Conservation (phyloP, 2,113 vertebrate genomes). For the Charadrius vociferus region DNA sequence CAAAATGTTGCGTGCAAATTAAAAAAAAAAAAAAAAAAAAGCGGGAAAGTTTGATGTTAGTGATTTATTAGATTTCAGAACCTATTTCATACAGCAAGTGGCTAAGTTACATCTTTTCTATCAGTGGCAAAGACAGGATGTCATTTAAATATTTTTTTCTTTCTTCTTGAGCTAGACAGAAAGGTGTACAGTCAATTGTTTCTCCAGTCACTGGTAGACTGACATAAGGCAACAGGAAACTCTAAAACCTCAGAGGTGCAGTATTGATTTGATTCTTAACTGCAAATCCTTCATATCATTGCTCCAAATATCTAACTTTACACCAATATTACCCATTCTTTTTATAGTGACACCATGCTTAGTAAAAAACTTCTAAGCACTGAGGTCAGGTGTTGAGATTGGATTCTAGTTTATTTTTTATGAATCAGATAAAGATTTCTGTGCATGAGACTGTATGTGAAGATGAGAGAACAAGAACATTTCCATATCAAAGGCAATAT, state of each 20-base stretch:
- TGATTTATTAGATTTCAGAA: slow-evolving; percentile 31
- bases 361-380: slow-evolving; percentile 88
- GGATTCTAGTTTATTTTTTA: slow-evolving; percentile 94
- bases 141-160: slow-evolving; percentile 57
- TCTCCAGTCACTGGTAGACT: slow-evolving; percentile 59
- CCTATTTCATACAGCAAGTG: neutral
- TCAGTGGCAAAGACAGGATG: neutral
- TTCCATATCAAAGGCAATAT: slow-evolving; percentile 98
- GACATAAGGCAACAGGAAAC: slow-evolving; percentile 64
- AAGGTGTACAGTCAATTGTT: slow-evolving; percentile 49
- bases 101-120: neutral
- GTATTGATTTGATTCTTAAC: slow-evolving; percentile 79
- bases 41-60: neutral
- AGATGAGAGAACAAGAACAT: slow-evolving; percentile 90
- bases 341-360: slow-evolving; percentile 86
- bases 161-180: slow-evolving; percentile 38
- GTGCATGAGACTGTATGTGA: slow-evolving; percentile 88
- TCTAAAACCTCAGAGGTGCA: slow-evolving; percentile 69
- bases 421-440: slow-evolving; percentile 97
- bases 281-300: slow-evolving; percentile 77
- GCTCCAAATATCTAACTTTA: slow-evolving; percentile 83
- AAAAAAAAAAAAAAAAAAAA: neutral
- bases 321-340: slow-evolving; percentile 85
- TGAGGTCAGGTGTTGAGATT: slow-evolving; percentile 90
- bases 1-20: neutral